Evolutionary conservation across 2,888 invertebrate species (phyloP).

Genomic region (Hirtodrosophila cameraria): DNA sequence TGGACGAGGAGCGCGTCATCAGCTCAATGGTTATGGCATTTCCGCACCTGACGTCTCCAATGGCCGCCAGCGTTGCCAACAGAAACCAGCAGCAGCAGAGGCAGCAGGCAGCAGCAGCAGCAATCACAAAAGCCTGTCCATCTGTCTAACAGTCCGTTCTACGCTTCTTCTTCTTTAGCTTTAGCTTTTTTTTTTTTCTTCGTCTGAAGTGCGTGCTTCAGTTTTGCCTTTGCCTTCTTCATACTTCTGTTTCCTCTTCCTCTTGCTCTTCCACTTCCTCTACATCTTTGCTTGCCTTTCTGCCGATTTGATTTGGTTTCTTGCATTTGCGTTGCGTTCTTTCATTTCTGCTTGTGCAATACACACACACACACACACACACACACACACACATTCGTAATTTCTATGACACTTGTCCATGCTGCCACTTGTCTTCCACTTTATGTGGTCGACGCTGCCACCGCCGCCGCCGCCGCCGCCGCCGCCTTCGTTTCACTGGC

Average conservation of each 20-base stretch:
- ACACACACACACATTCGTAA: slow-evolving; percentile 44
- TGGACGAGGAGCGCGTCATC: slow-evolving; percentile 67
- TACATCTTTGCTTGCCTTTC: slow-evolving; percentile 27
- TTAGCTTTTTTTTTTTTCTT: too few relatives aligned
- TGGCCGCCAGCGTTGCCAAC: slow-evolving; percentile 23
- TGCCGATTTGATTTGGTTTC: slow-evolving; percentile 68
- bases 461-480: slow-evolving; percentile 9
- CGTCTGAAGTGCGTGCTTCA: slow-evolving; percentile 76
- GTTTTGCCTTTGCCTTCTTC: slow-evolving; percentile 43
- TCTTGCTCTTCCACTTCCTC: slow-evolving; percentile 12
- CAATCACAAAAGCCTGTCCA: slow-evolving; percentile 61
- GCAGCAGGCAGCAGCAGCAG: slow-evolving; percentile 4
- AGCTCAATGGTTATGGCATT: slow-evolving; percentile 63
- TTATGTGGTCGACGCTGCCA: slow-evolving; percentile 65
- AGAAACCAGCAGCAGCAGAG: slow-evolving; percentile 5
- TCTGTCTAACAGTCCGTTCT: slow-evolving; percentile 49
- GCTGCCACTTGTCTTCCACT: slow-evolving; percentile 79
- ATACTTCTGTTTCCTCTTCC: slow-evolving; percentile 23
- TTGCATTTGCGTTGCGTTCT: slow-evolving; percentile 71
- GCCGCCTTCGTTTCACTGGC: slow-evolving; percentile 41
- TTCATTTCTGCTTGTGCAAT: slow-evolving; percentile 66
- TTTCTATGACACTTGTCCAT: slow-evolving; percentile 78
- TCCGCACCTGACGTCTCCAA: slow-evolving; percentile 60
- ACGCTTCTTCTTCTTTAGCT: slow-evolving; percentile 49
- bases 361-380: slow-evolving; percentile 4